These are phyloP conservation scores for Philereme transversata DNA, from an alignment of 2,888 invertebrate species.

Conservation along the genomic window DNA sequence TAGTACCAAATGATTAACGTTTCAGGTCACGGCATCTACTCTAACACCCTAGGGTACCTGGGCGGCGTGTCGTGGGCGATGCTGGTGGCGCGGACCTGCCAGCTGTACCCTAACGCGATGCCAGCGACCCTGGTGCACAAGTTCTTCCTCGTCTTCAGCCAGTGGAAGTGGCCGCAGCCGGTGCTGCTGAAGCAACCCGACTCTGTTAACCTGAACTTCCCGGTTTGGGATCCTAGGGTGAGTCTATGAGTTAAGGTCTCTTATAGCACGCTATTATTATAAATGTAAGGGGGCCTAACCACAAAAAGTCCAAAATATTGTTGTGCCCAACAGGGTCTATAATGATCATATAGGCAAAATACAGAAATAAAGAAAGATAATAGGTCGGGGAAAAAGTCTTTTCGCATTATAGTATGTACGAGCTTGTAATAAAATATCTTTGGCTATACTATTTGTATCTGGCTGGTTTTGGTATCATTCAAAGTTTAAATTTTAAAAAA, in stretches of 20 bases:
- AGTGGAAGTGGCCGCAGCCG: constrained; percentile 99
- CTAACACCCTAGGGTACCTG: constrained; percentile 98
- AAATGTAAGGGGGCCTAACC: too few species aligned
- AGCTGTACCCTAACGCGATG: constrained; percentile 98
- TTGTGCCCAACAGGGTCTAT: too few species aligned
- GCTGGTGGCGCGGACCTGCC: constrained; percentile 98
- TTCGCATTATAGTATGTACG: too few species aligned
- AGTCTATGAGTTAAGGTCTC: constrained; percentile 46
- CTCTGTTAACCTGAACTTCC: constrained; percentile 93
- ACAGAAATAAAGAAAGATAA: too few species aligned
- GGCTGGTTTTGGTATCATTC: too few species aligned
- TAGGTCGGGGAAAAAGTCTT: too few species aligned
- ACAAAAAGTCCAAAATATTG: too few species aligned
- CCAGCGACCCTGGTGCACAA: constrained; percentile 98
- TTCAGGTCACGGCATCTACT: constrained; percentile 97
- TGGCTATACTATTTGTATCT: too few species aligned
- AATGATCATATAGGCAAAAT: too few species aligned
- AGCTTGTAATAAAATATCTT: too few species aligned
- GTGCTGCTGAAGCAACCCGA: constrained; percentile 97
- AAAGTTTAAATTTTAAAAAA: too few species aligned
- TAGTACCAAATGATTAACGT: neutral
- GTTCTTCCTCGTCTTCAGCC: constrained; percentile 98
- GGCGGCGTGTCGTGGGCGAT: constrained; percentile 99
- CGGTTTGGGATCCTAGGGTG: constrained; percentile 98
- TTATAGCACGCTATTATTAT: too few species aligned